Conservation (phyloP, 2,797 vertebrate species). For the Vespertilio murinus region DNA sequence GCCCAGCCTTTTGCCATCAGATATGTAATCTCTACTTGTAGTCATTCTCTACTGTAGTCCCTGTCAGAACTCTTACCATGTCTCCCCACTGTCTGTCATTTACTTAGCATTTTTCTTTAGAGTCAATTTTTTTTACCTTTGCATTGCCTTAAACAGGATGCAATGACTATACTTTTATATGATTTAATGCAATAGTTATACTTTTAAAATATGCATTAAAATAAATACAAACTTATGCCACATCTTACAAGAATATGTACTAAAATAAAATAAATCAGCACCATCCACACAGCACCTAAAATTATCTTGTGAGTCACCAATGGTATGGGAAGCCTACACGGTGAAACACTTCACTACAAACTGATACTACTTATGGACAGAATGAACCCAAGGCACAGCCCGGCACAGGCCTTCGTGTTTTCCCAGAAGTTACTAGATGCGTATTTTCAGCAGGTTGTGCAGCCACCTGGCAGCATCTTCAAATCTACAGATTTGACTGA, state of each 20-base stretch:
- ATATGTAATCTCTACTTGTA: background rate
- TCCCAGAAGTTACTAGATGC: background rate
- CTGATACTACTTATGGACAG: background rate
- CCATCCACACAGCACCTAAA: background rate
- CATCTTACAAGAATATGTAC: background rate
- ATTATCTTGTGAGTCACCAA: background rate
- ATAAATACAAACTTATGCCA: background rate
- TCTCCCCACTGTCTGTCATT: background rate
- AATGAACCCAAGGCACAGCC: background rate
- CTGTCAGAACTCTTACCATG: background rate
- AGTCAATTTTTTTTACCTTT: background rate
- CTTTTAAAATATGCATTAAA: constrained; percentile 14
- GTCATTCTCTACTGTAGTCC: background rate
- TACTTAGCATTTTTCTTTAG: background rate
- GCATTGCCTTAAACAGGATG: background rate
- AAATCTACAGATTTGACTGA: constrained; percentile 38
- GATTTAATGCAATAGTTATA: background rate
- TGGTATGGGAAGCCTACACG: background rate
- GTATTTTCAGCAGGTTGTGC: constrained; percentile 35
- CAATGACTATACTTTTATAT: background rate
- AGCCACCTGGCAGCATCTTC: constrained; percentile 20
- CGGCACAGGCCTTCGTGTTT: background rate
- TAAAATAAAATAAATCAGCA: constrained; percentile 25
- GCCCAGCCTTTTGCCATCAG: background rate
- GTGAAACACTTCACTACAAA: background rate